These are phyloP conservation scores for Albula goreensis DNA, from an alignment of 2,113 vertebrate genomes.

Conservation along the genomic window DNA sequence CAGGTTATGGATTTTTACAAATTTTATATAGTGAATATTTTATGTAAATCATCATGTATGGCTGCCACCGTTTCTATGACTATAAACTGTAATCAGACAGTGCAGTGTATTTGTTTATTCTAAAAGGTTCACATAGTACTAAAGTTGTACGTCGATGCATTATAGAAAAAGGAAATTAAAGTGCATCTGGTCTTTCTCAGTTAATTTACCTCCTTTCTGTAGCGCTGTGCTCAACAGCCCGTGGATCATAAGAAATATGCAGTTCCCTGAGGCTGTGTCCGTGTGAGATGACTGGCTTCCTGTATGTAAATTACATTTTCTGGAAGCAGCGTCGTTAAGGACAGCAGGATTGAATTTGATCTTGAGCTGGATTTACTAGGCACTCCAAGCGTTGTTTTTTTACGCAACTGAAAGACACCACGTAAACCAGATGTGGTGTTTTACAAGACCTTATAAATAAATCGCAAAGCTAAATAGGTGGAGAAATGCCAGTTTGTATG, in stretches of 20 bases:
- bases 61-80: background rate
- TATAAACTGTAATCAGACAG: background rate
- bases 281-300: background rate
- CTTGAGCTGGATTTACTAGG: conserved; percentile 3
- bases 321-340: conserved; percentile 12
- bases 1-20: background rate
- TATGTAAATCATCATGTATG: too few relatives aligned
- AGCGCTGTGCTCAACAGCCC: conserved; percentile 11
- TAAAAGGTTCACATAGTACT: background rate
- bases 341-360: conserved; percentile 18
- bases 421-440: background rate
- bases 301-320: conserved; percentile 10
- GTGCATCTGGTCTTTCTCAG: conserved; percentile 10
- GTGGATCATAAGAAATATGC: conserved; percentile 27
- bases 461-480: background rate
- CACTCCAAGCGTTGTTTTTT: background rate
- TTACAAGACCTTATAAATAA: background rate
- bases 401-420: background rate
- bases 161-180: background rate
- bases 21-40: background rate
- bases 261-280: conserved; percentile 26
- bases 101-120: background rate
- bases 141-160: background rate
- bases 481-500: background rate
- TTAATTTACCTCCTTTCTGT: background rate